Base-by-base conservation (phyloP, 2,113 vertebrate species). In the Lanius ludovicianus region DNA sequence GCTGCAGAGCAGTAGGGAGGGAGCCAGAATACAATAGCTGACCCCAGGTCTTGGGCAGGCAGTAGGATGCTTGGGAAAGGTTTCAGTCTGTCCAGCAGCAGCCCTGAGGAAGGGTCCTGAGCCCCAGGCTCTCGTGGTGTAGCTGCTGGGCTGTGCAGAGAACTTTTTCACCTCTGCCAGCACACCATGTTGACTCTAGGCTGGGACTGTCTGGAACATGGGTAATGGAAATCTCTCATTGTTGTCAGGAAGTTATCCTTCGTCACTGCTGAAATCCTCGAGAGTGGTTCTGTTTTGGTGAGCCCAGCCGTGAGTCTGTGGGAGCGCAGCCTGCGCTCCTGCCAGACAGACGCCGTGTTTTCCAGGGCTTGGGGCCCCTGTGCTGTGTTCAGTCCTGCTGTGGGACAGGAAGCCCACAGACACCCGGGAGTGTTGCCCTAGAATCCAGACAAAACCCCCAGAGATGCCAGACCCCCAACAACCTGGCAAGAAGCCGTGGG, bases 401-500 rank as follows among this genome's bases (percentile, higher is more conserved):
- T 65, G 79, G 59, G 42, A 67, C 2, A 5, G 50, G 68, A 95
- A 95, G 52, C 90, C 79, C 90, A 65, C 88, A 92, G 90, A 80
- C 55, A 91, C 82, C 33, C 12, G 0, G 2, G 73, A 94, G 41
- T 2, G 2, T 75, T 90, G 92, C 87, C 87, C 86, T 13, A 86
- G 71, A 74, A 93, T 73, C 55, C 79, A 87, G 90, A 95, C 87
- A 90, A 71, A 24, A 25, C 24, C 77, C 81, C 84, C 28, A 16
- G 90, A 91, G 90, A 69, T 87, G 84, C 90, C 87, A 95, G 95
- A 83, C 57, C 82, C 83, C 75, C 39, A 69, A 42, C 18, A 86
- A 70, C 31, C 64, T 96, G 88, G 90, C 95, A 90, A 41, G 53
- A 84, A 89, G 88, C 94, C 94, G 88, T 96, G 91, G 88, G 95